phyloP scores from a whole-genome alignment of 2,888 invertebrate genomes.

The Camponotus fellah region DNA sequence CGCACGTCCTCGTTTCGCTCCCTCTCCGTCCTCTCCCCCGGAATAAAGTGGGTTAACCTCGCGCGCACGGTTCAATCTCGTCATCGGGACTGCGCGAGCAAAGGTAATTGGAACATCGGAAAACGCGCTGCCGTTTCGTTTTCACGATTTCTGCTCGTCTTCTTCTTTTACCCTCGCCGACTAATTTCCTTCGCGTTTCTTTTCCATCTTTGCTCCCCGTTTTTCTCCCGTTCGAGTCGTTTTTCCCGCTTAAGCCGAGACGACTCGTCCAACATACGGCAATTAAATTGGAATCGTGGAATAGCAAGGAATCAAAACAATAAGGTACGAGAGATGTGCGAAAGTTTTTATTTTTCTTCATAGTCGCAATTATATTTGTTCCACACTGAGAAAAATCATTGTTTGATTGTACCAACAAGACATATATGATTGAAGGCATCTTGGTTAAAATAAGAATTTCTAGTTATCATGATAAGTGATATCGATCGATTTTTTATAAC shows the following conservation, averaged over 20 bases:
- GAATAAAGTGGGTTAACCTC: slow-evolving; percentile 75
- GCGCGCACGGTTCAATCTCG: slow-evolving; percentile 59
- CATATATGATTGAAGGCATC: too few species aligned
- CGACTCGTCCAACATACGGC: slow-evolving; percentile 40
- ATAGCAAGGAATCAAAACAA: neutral
- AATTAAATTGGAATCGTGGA: slow-evolving; percentile 54
- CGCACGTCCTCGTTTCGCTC: slow-evolving; percentile 25
- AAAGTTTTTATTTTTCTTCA: neutral
- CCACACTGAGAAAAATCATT: too few species aligned
- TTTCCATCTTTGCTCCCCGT: neutral
- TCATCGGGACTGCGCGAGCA: slow-evolving; percentile 59
- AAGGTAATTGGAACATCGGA: slow-evolving; percentile 70
- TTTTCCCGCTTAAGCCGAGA: slow-evolving; percentile 8
- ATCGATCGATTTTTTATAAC: too few species aligned
- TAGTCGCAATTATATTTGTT: too few species aligned
- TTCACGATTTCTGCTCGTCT: slow-evolving; percentile 21
- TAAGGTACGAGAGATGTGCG: neutral
- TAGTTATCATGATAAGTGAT: too few species aligned
- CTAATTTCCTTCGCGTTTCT: slow-evolving; percentile 30
- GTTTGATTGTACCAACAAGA: too few species aligned
- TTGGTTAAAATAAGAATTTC: too few species aligned
- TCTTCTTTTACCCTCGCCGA: neutral
- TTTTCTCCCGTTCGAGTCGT: neutral
- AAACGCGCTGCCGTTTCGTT: slow-evolving; percentile 45
- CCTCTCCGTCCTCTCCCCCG: slow-evolving; percentile 38